Percentiles rank a stretch among this genome's conserved stretches.
Conservation (phyloP, 2,888 invertebrate genomes). For the Agrenia bidenticulata region DNA sequence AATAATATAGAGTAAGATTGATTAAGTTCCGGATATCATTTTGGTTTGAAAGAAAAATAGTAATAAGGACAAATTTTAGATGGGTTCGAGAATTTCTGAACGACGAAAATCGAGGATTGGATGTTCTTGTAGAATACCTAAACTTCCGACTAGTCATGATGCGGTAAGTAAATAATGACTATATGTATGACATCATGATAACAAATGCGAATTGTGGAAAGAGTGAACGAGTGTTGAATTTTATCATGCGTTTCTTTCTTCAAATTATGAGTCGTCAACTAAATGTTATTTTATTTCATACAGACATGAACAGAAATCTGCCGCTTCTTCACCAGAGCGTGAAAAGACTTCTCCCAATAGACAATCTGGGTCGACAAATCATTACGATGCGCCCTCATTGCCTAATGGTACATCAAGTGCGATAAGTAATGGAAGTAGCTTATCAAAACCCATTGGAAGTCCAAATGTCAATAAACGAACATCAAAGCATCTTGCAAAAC, state of each 20-base stretch:
- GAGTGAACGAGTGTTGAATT: no score
- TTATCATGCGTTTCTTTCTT: no score
- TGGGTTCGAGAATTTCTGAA: constrained; percentile 99
- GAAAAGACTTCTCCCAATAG: constrained; percentile 22
- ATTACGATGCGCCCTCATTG: constrained; percentile 28
- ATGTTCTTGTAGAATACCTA: constrained; percentile 95
- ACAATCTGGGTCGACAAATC: constrained; percentile 8
- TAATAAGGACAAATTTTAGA: constrained; percentile 60
- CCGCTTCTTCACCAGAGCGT: constrained; percentile 25
- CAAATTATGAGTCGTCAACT: no score
- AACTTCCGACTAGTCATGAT: constrained; percentile 93
- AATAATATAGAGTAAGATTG: constrained; percentile 94
- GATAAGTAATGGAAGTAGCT: constrained; percentile 22
- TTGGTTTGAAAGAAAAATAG: not conserved
- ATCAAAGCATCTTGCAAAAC: constrained; percentile 74
- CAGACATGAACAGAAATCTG: constrained; percentile 38
- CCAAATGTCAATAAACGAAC: constrained; percentile 52
- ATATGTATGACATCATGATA: no score
- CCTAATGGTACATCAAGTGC: constrained; percentile 30
- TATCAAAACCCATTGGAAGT: constrained; percentile 31
- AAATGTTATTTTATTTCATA: not conserved
- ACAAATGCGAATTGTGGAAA: no score
- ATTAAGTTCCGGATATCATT: not conserved
- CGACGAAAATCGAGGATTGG: constrained; percentile 92
- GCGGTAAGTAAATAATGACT: constrained; percentile 57